phyloP scores from a whole-genome alignment of 2,113 vertebrate genomes.

The Phyllostomus hastatus region DNA sequence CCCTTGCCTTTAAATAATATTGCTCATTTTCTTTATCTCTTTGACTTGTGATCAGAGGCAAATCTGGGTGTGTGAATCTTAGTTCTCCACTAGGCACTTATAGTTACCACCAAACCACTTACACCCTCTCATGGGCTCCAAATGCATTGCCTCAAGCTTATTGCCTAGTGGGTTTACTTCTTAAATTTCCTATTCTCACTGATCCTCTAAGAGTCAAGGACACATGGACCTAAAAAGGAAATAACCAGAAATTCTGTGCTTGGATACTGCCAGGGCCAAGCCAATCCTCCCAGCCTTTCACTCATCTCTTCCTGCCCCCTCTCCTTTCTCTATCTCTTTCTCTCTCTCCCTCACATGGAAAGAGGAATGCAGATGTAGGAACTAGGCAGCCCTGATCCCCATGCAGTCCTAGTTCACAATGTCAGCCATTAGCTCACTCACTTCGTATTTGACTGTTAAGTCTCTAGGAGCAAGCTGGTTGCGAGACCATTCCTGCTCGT shows the following conservation, averaged over 20 bases:
- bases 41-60: background rate
- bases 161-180: background rate
- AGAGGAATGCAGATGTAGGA: background rate
- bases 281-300: background rate
- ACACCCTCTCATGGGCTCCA: background rate
- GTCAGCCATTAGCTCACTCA: background rate
- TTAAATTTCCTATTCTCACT: background rate
- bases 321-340: background rate
- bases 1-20: background rate
- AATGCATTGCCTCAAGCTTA: background rate
- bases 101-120: background rate
- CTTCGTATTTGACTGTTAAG: background rate
- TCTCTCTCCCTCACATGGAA: background rate
- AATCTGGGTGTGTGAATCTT: background rate
- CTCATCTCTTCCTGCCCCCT: accelerated
- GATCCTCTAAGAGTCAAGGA: background rate
- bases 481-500: background rate
- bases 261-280: background rate
- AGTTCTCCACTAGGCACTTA: background rate
- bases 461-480: background rate
- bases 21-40: slow-evolving; percentile 8
- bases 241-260: background rate
- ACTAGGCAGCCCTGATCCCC: background rate
- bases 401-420: background rate
- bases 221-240: background rate